phyloP scores from a whole-genome alignment of 2,113 vertebrate species.

The Ariopsis seemanni region DNA sequence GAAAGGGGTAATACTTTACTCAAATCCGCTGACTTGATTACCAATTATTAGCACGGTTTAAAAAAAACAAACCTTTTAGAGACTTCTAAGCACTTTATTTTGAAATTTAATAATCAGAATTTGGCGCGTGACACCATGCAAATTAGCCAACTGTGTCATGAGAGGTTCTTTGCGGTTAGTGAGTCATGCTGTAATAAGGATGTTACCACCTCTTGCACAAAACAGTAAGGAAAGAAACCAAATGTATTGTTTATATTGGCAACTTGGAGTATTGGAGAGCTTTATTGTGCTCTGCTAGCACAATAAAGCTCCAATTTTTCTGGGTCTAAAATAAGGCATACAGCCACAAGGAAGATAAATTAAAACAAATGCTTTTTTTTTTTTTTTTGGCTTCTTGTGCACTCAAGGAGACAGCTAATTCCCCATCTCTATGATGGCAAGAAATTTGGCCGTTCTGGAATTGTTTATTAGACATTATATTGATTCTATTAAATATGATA shows the following conservation, averaged over 20 bases:
- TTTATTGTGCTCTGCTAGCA: not conserved
- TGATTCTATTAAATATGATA: not conserved
- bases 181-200: slow-evolving; percentile 31
- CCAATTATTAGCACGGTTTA: slow-evolving; percentile 3
- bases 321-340: not conserved
- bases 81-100: not conserved
- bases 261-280: not conserved
- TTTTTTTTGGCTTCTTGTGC: not conserved
- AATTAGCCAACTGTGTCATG: not conserved
- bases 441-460: not conserved
- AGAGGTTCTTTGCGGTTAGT: slow-evolving; percentile 18
- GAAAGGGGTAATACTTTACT: not conserved
- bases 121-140: slow-evolving; percentile 14
- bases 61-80: not conserved
- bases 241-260: not conserved
- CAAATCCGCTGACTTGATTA: not conserved
- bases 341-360: not conserved
- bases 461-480: slow-evolving; percentile 7
- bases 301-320: not conserved
- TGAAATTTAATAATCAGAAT: not conserved
- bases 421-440: not conserved
- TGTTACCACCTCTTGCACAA: slow-evolving; percentile 16
- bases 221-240: not conserved
- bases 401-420: not conserved
- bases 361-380: not conserved